A percentile compares a stretch with the other conserved stretches of the same genome.
phyloP scores from a whole-genome alignment of 2,888 invertebrate genomes.

The Maniola hyperantus region DNA sequence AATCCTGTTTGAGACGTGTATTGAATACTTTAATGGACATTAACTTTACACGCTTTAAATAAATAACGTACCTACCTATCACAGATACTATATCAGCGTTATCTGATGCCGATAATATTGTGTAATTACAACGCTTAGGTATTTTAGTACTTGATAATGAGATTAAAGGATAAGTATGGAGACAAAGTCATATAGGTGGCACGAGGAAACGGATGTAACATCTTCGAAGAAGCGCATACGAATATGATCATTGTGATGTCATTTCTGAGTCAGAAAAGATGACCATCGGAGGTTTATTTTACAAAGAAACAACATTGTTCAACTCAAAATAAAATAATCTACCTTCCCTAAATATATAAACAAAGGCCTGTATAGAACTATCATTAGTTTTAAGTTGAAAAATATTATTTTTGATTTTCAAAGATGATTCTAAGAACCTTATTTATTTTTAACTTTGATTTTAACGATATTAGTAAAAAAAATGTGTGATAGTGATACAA shows the following conservation, averaged over 20 bases:
- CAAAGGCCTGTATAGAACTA: too few species aligned
- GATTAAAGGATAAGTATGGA: constrained; percentile 13
- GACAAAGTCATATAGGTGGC: not conserved
- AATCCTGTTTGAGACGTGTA: not conserved
- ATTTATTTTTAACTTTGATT: too few species aligned
- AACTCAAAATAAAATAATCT: not conserved
- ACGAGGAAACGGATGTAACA: constrained; percentile 16
- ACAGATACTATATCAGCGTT: constrained; percentile 13
- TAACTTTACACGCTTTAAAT: constrained; percentile 15
- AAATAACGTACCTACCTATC: constrained; percentile 17
- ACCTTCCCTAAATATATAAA: not conserved
- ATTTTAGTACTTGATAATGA: constrained; percentile 6
- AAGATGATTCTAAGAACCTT: too few species aligned
- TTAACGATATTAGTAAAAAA: too few species aligned
- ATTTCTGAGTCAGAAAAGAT: constrained; percentile 34
- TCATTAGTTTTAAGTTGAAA: too few species aligned
- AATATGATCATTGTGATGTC: constrained; percentile 28
- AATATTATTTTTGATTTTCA: too few species aligned
- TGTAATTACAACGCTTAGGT: constrained; percentile 12
- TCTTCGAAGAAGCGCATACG: constrained; percentile 2
- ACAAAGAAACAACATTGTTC: constrained; percentile 14
- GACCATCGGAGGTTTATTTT: constrained; percentile 10
- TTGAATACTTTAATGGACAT: constrained; percentile 17
- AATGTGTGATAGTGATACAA: too few species aligned
- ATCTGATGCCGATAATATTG: constrained; percentile 20